Conservation (phyloP, 2,113 vertebrate species). For the Gallinago media region DNA sequence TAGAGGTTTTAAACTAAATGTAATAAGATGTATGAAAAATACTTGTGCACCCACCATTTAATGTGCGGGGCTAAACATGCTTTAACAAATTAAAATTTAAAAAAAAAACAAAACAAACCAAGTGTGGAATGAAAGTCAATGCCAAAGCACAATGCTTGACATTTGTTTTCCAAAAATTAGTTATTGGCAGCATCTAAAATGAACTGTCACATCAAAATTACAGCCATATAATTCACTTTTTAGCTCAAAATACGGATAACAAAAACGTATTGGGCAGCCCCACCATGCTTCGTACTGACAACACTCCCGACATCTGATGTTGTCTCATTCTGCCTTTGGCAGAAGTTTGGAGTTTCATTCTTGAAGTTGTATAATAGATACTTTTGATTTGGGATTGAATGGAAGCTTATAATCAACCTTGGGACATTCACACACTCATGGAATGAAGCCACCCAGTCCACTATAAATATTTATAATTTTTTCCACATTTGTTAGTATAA, state of each 20-base stretch:
- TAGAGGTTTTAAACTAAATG: neutral
- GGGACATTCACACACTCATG: slow-evolving; percentile 26
- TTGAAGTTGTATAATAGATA: slow-evolving; percentile 44
- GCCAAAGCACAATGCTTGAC: slow-evolving; percentile 5
- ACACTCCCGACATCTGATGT: neutral
- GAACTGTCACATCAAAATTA: slow-evolving; percentile 7
- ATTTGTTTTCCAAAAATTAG: slow-evolving; percentile 45
- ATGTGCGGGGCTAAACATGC: neutral
- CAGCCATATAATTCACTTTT: slow-evolving; percentile 17
- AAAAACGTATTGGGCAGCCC: neutral
- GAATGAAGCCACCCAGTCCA: slow-evolving; percentile 53
- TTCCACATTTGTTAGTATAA: slow-evolving; percentile 66
- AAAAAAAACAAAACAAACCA: accelerated
- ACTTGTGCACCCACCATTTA: neutral
- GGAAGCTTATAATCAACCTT: slow-evolving; percentile 57
- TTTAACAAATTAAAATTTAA: neutral
- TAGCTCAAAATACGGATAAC: neutral
- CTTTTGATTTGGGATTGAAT: slow-evolving; percentile 56
- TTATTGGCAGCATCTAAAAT: slow-evolving; percentile 23
- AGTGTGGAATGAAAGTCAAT: neutral
- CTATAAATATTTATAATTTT: slow-evolving; percentile 69
- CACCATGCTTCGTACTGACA: neutral
- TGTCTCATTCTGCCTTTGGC: slow-evolving; percentile 37
- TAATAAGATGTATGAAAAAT: neutral
- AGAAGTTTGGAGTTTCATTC: slow-evolving; percentile 48